phyloP scores from a whole-genome alignment of 2,797 vertebrate genomes.

The Peromyscus melanophrys region DNA sequence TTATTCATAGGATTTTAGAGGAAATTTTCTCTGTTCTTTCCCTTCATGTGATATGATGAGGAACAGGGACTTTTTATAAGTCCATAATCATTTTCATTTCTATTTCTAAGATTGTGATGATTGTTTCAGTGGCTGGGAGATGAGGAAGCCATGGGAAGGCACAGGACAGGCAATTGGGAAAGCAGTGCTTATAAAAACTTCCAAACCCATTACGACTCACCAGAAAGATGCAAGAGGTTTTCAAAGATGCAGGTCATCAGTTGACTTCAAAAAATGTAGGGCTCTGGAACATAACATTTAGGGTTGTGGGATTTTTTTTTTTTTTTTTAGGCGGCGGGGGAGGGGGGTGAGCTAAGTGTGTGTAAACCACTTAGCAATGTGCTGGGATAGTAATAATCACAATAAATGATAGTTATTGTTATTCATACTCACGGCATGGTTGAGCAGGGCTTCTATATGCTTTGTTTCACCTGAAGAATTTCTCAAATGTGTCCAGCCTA shows the following conservation, averaged over 20 bases:
- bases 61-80: not conserved
- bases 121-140: not conserved
- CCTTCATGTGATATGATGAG: not conserved
- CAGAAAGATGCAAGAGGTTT: not conserved
- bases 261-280: conserved; percentile 14
- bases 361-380: not conserved
- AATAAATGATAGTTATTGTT: not conserved
- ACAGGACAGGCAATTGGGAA: not conserved
- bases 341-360: not conserved
- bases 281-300: not conserved
- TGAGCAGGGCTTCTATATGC: not conserved
- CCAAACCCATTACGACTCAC: not conserved
- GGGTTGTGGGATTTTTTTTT: not conserved
- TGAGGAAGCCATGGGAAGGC: not conserved
- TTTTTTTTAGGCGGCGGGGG: not conserved
- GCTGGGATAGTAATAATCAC: conserved; percentile 2
- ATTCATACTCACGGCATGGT: not conserved
- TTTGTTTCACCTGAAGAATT: not conserved
- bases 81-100: not conserved
- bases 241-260: conserved; percentile 15
- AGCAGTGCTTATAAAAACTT: not conserved
- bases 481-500: not conserved
- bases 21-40: not conserved
- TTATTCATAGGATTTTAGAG: not conserved
- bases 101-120: not conserved